A percentile compares a stretch with the other conserved stretches of the same genome.
phyloP scores from a whole-genome alignment of 1,140 invertebrate genomes.

The Brachionus rubens region DNA sequence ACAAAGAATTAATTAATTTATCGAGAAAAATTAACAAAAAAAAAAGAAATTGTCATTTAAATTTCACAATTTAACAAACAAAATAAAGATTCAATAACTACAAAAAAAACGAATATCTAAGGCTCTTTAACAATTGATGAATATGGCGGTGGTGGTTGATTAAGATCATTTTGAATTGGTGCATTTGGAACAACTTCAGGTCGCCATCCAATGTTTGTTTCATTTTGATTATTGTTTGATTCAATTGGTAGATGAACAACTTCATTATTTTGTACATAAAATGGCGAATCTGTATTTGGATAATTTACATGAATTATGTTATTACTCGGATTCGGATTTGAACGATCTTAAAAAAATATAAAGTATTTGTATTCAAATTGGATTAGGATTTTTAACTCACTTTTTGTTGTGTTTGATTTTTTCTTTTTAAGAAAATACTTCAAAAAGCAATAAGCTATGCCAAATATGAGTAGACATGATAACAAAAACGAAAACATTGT shows the following conservation, averaged over 20 bases:
- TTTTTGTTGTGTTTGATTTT: background rate
- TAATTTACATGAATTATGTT: conserved; percentile 14
- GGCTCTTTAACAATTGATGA: background rate
- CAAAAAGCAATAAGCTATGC: conserved; percentile 3
- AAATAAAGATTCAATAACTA: too few species aligned
- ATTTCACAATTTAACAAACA: too few species aligned
- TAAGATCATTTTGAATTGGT: background rate
- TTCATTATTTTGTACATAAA: conserved; percentile 27
- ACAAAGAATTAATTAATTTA: too few species aligned
- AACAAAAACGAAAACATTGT: conserved; percentile 19
- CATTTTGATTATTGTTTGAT: background rate
- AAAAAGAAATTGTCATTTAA: too few species aligned
- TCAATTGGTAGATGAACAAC: background rate
- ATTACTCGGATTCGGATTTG: background rate
- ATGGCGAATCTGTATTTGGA: background rate
- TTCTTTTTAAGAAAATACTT: conserved; percentile 19
- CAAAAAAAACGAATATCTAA: too few species aligned
- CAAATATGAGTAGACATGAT: background rate
- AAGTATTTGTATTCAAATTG: background rate
- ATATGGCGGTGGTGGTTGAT: conserved; percentile 17
- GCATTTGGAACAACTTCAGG: background rate
- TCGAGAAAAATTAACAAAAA: too few species aligned
- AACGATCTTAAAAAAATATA: conserved; percentile 1
- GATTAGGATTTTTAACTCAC: background rate
- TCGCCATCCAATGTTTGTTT: background rate